Conservation (phyloP, 2,797 vertebrate genomes). For the Nannoperca australis region DNA sequence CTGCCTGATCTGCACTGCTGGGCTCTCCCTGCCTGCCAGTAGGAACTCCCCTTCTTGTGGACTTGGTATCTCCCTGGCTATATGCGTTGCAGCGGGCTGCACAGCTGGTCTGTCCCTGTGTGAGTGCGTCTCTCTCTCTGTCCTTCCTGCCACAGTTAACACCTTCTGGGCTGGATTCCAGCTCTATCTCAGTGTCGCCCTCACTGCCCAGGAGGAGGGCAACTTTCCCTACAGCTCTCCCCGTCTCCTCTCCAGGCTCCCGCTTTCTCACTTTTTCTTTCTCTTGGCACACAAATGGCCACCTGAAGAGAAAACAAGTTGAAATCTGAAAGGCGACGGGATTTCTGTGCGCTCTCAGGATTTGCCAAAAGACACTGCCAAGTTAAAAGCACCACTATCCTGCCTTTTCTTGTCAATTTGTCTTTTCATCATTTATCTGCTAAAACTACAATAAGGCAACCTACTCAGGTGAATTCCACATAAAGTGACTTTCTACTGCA, state of each 20-base stretch:
- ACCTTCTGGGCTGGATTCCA: conserved; percentile 86
- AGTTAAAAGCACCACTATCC: neutral
- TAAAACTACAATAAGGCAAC: neutral
- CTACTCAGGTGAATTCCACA: neutral
- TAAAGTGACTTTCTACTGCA: neutral
- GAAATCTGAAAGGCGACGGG: neutral
- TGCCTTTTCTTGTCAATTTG: neutral
- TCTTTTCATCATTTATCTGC: neutral
- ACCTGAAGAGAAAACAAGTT: conserved; percentile 36
- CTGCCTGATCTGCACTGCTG: conserved; percentile 70
- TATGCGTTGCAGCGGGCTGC: neutral
- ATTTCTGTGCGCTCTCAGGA: neutral
- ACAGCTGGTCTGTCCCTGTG: neutral
- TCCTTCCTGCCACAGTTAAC: conserved; percentile 54
- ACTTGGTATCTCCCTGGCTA: conserved; percentile 39
- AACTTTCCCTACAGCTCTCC: conserved; percentile 43
- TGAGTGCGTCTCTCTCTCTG: neutral
- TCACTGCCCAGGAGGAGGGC: conserved; percentile 82
- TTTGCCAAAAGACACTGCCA: neutral
- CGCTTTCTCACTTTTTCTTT: conserved; percentile 10
- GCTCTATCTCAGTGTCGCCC: conserved; percentile 84
- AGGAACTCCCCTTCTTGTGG: conserved; percentile 27
- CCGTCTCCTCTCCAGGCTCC: conserved; percentile 34
- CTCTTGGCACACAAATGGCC: conserved; percentile 20
- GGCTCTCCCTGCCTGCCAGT: conserved; percentile 77